Conservation (phyloP, 2,888 invertebrate species). For the Cantharis nigra region DNA sequence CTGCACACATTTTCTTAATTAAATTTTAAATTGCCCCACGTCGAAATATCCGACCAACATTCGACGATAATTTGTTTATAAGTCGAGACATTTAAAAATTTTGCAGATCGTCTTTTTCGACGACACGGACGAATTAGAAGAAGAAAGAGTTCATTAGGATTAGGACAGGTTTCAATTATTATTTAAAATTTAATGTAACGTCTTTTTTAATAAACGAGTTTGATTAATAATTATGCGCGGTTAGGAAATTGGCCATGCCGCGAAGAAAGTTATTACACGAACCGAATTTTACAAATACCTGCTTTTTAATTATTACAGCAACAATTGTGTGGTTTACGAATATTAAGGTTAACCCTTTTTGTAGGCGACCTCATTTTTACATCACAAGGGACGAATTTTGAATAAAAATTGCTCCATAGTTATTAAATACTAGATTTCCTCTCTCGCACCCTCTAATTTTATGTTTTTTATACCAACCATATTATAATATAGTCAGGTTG, state of each 20-base stretch:
- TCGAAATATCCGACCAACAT: neutral
- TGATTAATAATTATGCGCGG: neutral
- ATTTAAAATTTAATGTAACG: neutral
- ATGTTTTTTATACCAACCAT: neutral
- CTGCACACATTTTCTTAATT: neutral
- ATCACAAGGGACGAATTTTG: neutral
- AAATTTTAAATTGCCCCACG: neutral
- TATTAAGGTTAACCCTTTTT: neutral
- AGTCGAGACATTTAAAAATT: neutral
- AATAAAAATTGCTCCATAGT: neutral
- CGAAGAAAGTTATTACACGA: neutral
- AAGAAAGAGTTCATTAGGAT: neutral
- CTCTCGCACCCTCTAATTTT: neutral
- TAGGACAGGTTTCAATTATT: neutral
- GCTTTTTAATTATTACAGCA: neutral
- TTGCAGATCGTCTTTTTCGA: neutral
- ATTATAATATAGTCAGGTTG: neutral
- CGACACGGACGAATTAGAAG: neutral
- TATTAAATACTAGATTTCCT: neutral
- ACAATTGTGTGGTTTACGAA: neutral
- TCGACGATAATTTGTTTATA: neutral
- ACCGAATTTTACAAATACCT: neutral
- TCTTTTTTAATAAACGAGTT: neutral
- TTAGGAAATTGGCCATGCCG: neutral
- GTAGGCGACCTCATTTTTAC: neutral